Conservation (phyloP, 2,797 vertebrate species). For the Poliocrania exsul region DNA sequence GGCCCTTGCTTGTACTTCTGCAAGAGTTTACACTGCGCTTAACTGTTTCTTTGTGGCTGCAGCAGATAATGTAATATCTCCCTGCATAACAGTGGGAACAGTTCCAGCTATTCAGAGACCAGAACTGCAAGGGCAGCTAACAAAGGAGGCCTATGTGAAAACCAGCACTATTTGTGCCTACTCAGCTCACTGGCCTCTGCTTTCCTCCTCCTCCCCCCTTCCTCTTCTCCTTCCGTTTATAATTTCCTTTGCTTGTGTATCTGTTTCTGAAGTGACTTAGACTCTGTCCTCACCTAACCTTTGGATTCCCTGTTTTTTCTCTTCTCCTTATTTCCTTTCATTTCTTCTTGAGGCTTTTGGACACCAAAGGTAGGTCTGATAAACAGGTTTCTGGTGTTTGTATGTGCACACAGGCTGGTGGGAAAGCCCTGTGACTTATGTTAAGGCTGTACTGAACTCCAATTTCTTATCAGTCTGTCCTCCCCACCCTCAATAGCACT, state of each 20-base stretch:
- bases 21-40: not conserved
- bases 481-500: not conserved
- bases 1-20: not conserved
- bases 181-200: conserved; percentile 8
- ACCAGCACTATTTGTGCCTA: not conserved
- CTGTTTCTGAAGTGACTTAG: not conserved
- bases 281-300: conserved; percentile 36
- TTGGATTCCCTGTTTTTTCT: not conserved
- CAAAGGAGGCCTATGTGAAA: conserved; percentile 29
- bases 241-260: conserved; percentile 30
- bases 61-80: conserved; percentile 32
- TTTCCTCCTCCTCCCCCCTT: not conserved
- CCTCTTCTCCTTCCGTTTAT: conserved; percentile 13
- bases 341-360: not conserved
- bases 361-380: not conserved
- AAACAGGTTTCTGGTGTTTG: not conserved
- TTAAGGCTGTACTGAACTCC: not conserved
- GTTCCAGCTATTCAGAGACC: conserved; percentile 47
- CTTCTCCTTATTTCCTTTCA: not conserved
- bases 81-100: conserved; percentile 22
- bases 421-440: rapidly evolving
- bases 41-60: conserved; percentile 37
- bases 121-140: conserved; percentile 30
- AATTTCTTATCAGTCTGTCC: not conserved
- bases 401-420: not conserved